phyloP scores from a whole-genome alignment of 2,113 vertebrate species.

The Microtus montanus region DNA sequence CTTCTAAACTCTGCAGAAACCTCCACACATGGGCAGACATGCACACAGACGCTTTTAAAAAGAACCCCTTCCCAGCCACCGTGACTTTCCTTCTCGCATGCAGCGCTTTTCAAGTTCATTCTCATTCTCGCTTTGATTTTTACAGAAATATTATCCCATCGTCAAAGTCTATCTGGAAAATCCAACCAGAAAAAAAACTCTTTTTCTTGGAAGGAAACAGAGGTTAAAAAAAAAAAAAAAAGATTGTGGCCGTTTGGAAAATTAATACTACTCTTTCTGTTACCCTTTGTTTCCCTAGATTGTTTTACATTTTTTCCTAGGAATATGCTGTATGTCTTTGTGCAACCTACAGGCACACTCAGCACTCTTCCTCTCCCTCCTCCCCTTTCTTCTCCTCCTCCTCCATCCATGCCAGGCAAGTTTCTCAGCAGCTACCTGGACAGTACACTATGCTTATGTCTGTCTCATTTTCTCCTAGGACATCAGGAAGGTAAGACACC shows the following conservation, averaged over 20 bases:
- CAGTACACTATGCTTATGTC: background rate
- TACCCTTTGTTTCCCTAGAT: background rate
- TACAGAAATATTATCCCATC: background rate
- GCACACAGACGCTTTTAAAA: background rate
- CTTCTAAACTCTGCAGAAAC: background rate
- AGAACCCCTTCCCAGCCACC: too few relatives aligned
- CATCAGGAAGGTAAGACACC: background rate
- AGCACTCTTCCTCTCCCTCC: background rate
- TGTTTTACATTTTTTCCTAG: background rate
- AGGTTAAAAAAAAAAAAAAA: background rate
- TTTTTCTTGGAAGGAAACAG: constrained; percentile 37
- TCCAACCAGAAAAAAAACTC: background rate
- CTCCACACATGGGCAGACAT: background rate
- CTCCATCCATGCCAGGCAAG: background rate
- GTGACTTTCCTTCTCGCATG: background rate
- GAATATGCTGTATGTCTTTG: background rate
- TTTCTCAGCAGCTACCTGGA: background rate
- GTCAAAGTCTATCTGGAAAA: constrained; percentile 20
- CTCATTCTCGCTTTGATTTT: background rate
- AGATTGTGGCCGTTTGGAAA: background rate
- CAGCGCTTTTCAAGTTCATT: background rate
- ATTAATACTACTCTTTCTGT: background rate
- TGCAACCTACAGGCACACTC: background rate
- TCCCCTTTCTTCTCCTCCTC: background rate
- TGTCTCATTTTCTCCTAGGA: background rate